Base-by-base conservation (phyloP, 64 coral and sea anemone species). In the Stichodactyla helianthus region DNA sequence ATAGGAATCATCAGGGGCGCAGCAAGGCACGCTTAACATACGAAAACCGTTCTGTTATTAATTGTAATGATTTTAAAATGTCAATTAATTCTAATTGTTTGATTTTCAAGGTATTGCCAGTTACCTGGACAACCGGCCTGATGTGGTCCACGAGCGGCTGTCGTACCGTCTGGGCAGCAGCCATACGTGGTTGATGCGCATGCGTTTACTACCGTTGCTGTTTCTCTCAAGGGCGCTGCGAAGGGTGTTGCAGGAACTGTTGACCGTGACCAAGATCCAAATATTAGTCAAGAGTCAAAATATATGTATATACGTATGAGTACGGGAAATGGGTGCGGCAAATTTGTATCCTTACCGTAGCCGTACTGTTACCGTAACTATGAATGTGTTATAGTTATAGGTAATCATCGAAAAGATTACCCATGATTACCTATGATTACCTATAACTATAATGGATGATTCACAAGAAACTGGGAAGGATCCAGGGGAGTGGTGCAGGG, bases 91-190 rank as follows among this genome's bases (percentile, higher is more conserved):
- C 18, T 18, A 14, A 13, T 62, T 62, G 59, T 17, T 62, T 62
- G 59, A 17, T 14, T 61, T 6, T 17, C 5, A 17, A 62, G 5
- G 59, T 15, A 22, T 27, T 16, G 13, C 4, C 13, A 17, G 5
- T 15, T 94, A 98, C 96, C 96, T 86, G 96, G 96, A 83, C 96
- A 98, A 18, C 93, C 96, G 65, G 86, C 51, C 51, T 98, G 96
- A 18, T 89, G 89, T 76, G 93, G 96, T 51, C 96, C 96, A 79
- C 51, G 77, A 4, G 96, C 90, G 2, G 93, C 82, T 90, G 96
- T 94, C 79, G 89, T 92, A 10, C 96, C 96, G 17, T 98, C 96
- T 20, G 96, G 96, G 63, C 96, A 98, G 85, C 96, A 98, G 0
- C 96, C 96, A 86, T 89, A 98, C 6, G 84, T 94, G 4, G 96